A percentile compares a stretch with the other conserved stretches of the same genome.
Evolutionary conservation across 2,888 invertebrate species (phyloP).

Genomic region (Disparrhopalites patrizii): DNA sequence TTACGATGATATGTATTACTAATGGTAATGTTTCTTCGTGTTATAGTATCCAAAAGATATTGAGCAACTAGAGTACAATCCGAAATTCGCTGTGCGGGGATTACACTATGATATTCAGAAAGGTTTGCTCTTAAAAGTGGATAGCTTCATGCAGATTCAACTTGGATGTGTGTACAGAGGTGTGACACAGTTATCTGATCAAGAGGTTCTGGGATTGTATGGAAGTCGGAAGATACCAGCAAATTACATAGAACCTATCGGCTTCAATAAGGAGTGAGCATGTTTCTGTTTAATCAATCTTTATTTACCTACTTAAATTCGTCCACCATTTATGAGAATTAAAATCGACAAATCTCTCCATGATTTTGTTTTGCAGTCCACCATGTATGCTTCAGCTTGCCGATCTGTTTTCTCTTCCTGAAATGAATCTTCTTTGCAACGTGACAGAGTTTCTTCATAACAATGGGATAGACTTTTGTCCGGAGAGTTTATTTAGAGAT

Average conservation of each 20-base stretch:
- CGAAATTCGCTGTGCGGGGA: slow-evolving; percentile 92
- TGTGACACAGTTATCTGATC: slow-evolving; percentile 70
- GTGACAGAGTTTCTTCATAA: slow-evolving; percentile 88
- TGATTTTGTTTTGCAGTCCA: slow-evolving; percentile 33
- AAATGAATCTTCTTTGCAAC: slow-evolving; percentile 89
- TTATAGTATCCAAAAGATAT: slow-evolving; percentile 81
- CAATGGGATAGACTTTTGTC: slow-evolving; percentile 87
- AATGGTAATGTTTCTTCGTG: slow-evolving; percentile 23
- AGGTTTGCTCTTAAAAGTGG: slow-evolving; percentile 86
- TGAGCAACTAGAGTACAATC: slow-evolving; percentile 73
- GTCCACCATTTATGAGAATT: background rate
- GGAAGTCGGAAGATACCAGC: slow-evolving; percentile 81
- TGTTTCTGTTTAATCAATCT: too few species aligned
- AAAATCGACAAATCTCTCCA: background rate
- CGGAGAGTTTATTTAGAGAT: slow-evolving; percentile 91
- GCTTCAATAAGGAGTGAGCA: slow-evolving; percentile 40
- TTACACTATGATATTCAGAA: slow-evolving; percentile 96
- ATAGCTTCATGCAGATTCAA: slow-evolving; percentile 95
- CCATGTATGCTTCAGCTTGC: slow-evolving; percentile 86
- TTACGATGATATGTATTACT: too few species aligned
- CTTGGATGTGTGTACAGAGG: slow-evolving; percentile 90
- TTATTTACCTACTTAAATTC: slow-evolving; percentile 6
- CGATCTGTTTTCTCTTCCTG: slow-evolving; percentile 94
- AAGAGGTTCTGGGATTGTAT: slow-evolving; percentile 80
- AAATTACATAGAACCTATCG: slow-evolving; percentile 70